These are phyloP conservation scores for Cygnus olor DNA, from an alignment of 2,797 vertebrate species.

Conservation along the genomic window DNA sequence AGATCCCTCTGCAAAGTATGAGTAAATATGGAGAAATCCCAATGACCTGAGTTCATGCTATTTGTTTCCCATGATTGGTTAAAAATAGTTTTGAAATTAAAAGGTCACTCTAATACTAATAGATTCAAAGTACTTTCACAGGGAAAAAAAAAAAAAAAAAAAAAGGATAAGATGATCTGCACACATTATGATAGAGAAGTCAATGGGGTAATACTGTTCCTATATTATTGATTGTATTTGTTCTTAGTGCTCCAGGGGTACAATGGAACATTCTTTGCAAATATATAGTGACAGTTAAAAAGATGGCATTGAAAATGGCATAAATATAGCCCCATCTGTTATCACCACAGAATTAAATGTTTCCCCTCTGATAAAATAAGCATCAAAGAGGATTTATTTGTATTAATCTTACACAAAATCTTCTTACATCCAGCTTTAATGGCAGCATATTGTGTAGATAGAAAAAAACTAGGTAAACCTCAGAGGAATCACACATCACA, in stretches of 20 bases:
- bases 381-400: background rate
- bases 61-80: background rate
- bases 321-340: background rate
- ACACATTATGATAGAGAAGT: background rate
- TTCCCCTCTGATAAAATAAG: background rate
- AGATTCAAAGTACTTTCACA: background rate
- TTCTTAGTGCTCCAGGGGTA: background rate
- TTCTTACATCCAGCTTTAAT: slow-evolving; percentile 29
- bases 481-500: background rate
- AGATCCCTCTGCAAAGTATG: background rate
- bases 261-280: background rate
- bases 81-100: background rate
- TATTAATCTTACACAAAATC: background rate
- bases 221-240: background rate
- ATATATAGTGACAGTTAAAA: background rate
- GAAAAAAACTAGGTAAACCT: background rate
- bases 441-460: background rate
- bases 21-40: background rate
- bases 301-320: background rate
- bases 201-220: background rate
- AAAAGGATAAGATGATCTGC: background rate
- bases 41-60: background rate
- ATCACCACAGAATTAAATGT: background rate
- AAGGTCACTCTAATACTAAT: background rate
- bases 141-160: background rate